Conservation (phyloP, 2,888 invertebrate species). For the Leptothorax acervorum region DNA sequence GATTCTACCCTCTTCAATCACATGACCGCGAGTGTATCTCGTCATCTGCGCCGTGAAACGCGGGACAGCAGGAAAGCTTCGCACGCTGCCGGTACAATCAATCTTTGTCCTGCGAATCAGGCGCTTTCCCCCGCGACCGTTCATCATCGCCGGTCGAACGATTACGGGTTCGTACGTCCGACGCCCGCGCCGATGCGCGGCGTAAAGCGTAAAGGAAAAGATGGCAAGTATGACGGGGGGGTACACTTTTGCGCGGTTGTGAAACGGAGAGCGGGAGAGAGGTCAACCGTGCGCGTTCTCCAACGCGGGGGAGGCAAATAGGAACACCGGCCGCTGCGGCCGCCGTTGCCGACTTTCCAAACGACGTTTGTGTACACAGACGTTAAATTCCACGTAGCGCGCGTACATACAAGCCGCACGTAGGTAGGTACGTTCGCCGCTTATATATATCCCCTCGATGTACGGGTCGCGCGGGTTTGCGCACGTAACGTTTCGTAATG, state of each 20-base stretch:
- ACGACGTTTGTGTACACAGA: conserved; percentile 45
- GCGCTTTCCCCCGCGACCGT: conserved; percentile 46
- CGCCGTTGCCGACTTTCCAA: conserved; percentile 34
- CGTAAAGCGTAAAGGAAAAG: conserved; percentile 45
- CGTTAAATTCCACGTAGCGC: conserved; percentile 41
- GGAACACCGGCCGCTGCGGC: background rate
- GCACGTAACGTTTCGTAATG: conserved; percentile 73
- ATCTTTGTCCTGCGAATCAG: conserved; percentile 51
- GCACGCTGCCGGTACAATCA: conserved; percentile 56
- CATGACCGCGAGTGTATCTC: conserved; percentile 54
- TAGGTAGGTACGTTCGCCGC: conserved; percentile 14
- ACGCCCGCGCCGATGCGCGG: background rate
- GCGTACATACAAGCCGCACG: background rate
- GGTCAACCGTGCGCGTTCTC: conserved; percentile 45
- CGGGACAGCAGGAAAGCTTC: conserved; percentile 55
- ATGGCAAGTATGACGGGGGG: background rate
- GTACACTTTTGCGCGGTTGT: conserved; percentile 17
- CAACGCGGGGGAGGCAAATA: conserved; percentile 38
- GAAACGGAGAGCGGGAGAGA: conserved; percentile 33
- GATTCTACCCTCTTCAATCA: conserved; percentile 55
- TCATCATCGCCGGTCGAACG: conserved; percentile 56
- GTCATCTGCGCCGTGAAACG: conserved; percentile 51
- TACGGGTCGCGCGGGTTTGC: conserved; percentile 60
- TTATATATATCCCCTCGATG: background rate
- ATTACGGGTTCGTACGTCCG: conserved; percentile 30